Evolutionary conservation across 2,797 vertebrate genomes (phyloP).

Genomic region (Oceanodroma leucorhoa): DNA sequence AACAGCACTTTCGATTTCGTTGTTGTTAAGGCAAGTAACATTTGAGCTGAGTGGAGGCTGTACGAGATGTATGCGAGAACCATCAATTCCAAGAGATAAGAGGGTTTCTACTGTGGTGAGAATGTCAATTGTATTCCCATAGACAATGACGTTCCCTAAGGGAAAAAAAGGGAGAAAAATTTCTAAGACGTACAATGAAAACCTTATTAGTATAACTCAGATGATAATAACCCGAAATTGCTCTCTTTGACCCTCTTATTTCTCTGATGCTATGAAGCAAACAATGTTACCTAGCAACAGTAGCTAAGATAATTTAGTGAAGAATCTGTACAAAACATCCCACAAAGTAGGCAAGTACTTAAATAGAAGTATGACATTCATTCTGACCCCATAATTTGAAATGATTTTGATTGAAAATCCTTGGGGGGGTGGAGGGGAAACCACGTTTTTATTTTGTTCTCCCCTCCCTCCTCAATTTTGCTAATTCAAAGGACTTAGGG

Average conservation of each 20-base stretch:
- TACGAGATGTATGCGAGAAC: slow-evolving; percentile 80
- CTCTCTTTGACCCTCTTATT: slow-evolving; percentile 74
- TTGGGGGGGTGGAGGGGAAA: not conserved
- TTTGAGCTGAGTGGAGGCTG: slow-evolving; percentile 60
- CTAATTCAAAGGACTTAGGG: not conserved
- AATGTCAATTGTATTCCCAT: slow-evolving; percentile 84
- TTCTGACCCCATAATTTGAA: slow-evolving; percentile 65
- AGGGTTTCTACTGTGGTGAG: slow-evolving; percentile 84
- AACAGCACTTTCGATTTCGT: slow-evolving; percentile 66
- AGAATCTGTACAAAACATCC: slow-evolving; percentile 77
- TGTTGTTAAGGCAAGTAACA: slow-evolving; percentile 72
- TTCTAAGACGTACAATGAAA: slow-evolving; percentile 57
- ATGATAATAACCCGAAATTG: slow-evolving; percentile 70
- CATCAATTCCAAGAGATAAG: slow-evolving; percentile 79
- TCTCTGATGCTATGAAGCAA: slow-evolving; percentile 77
- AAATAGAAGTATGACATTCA: slow-evolving; percentile 69
- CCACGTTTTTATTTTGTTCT: slow-evolving; percentile 30
- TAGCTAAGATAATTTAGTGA: slow-evolving; percentile 77
- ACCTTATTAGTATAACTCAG: slow-evolving; percentile 69
- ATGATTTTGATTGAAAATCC: slow-evolving; percentile 64
- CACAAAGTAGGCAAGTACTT: slow-evolving; percentile 78
- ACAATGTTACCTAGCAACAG: slow-evolving; percentile 80
- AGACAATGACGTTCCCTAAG: slow-evolving; percentile 86
- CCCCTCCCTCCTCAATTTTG: slow-evolving; percentile 7
- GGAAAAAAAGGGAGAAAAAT: not conserved